These are phyloP conservation scores for Pammene fasciana DNA, from an alignment of 2,888 invertebrate genomes.

Conservation along the genomic window DNA sequence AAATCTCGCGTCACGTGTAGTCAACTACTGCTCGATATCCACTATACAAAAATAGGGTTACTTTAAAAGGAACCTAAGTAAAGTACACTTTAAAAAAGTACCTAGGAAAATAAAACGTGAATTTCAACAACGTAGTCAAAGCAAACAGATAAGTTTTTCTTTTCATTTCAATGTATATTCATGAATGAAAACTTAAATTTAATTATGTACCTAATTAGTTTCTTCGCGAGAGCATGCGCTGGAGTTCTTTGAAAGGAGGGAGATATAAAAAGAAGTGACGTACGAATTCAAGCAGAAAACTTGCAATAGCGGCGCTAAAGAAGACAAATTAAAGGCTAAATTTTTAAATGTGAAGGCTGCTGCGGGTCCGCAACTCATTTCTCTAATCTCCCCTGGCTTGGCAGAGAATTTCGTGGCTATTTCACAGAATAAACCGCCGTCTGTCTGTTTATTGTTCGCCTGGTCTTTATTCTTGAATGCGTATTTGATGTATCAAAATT, in stretches of 20 bases:
- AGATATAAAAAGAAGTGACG: background rate
- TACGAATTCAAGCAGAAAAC: slow-evolving; percentile 13
- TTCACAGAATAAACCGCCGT: slow-evolving; percentile 21
- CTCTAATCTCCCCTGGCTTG: slow-evolving; percentile 30
- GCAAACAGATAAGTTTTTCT: no score
- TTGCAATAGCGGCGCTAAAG: slow-evolving; percentile 5
- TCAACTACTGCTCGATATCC: no score
- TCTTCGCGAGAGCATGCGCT: background rate
- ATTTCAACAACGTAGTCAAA: no score
- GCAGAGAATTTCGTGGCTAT: slow-evolving; percentile 26
- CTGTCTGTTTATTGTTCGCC: slow-evolving; percentile 15
- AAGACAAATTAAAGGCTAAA: slow-evolving; percentile 28
- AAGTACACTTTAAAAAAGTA: no score
- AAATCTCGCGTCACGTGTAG: no score
- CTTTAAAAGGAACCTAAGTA: no score
- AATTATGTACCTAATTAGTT: slow-evolving; percentile 9
- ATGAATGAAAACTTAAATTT: background rate
- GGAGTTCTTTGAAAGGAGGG: background rate
- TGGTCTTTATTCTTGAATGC: background rate
- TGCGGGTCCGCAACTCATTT: slow-evolving; percentile 26
- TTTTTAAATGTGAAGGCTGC: slow-evolving; percentile 29
- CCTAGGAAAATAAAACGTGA: no score
- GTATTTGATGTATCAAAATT: background rate
- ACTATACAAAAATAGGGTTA: no score
- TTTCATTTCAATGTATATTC: background rate